Evolutionary conservation across 2,113 vertebrate genomes (phyloP).

Genomic region (Oplegnathus fasciatus): DNA sequence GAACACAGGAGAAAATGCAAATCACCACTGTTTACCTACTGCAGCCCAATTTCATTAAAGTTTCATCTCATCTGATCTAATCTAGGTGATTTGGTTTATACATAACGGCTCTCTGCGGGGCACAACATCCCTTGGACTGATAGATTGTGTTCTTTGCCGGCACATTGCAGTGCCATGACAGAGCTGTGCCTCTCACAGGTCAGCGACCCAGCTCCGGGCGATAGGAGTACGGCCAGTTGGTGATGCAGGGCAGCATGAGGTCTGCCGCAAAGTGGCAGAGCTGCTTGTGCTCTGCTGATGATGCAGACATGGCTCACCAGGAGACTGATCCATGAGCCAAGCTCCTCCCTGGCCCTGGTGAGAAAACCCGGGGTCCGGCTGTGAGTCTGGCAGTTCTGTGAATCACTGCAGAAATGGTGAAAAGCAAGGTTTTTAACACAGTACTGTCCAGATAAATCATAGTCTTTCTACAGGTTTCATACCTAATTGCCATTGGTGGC

Average conservation of each 20-base stretch:
- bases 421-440: conserved; percentile 27
- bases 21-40: conserved; percentile 14
- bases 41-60: conserved; percentile 29
- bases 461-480: conserved; percentile 22
- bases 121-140: conserved; percentile 15
- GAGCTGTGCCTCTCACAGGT: conserved; percentile 44
- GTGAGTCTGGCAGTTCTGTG: conserved; percentile 39
- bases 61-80: conserved; percentile 46
- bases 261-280: conserved; percentile 49
- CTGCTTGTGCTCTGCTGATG: conserved; percentile 50
- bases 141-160: not conserved
- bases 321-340: conserved; percentile 54
- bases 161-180: not conserved
- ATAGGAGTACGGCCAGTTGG: conserved; percentile 27
- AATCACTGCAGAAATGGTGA: conserved; percentile 42
- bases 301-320: conserved; percentile 55
- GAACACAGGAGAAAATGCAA: not conserved
- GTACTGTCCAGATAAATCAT: conserved; percentile 15
- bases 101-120: conserved; percentile 13
- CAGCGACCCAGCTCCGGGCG: conserved; percentile 42
- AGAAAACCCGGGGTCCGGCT: conserved; percentile 30
- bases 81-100: conserved; percentile 33
- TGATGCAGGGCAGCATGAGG: conserved; percentile 51
- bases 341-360: conserved; percentile 27
- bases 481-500: conserved; percentile 17